Evolutionary conservation across 1,140 invertebrate species (phyloP), one percentile per base, ranked within the genome.

Genomic region (Vanessa atalanta): DNA sequence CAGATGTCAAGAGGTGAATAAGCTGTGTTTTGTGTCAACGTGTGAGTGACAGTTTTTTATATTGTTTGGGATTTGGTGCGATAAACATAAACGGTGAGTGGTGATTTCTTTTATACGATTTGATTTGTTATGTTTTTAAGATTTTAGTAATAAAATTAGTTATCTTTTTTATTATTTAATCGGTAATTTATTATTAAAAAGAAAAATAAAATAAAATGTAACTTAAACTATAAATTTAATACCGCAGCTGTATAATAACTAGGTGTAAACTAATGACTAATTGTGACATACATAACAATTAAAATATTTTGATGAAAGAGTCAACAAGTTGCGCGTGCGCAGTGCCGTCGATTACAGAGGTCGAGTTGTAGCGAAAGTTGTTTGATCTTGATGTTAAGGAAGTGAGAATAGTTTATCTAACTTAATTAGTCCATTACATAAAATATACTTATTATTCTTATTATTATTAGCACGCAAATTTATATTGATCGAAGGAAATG

Each of bases 1-100:
- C 87, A 91, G 88, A 93, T 93, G 91, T 92, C 90, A 93, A 90
- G 85, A 92, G 89, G 90, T 93, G 87, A 92, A 89, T 87, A 87
- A 84, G 79, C 82, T 82, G 88, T 91, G 88, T 89, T 87, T 57
- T 87, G 88, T 93, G 89, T 88, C 78, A 91, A 86, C 83, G 86
- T 90, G 89, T 82, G 81, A 87, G 88, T 91, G 88, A 87, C 88
- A 88, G 89, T 88, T 88, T 87, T 43, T 88, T 87, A 87, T 87
- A 89, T 91, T 91, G 87, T 91, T 91, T 91, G 82, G 87, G 84
- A 89, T 90, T 91, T 84, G 83, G 80, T 83, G 85, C 80, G 80
- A 89, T 90, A 90, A 90, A 89, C 85, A 90, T 85, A 87, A 83
- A 87, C 85, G 90, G 89, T 91, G 73, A 89, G 89, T 87, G 80